A percentile compares a stretch with the other conserved stretches of the same genome.
These are phyloP conservation scores for Aleiodes sp. DNA, from an alignment of 1,140 invertebrate genomes.

Conservation along the genomic window DNA sequence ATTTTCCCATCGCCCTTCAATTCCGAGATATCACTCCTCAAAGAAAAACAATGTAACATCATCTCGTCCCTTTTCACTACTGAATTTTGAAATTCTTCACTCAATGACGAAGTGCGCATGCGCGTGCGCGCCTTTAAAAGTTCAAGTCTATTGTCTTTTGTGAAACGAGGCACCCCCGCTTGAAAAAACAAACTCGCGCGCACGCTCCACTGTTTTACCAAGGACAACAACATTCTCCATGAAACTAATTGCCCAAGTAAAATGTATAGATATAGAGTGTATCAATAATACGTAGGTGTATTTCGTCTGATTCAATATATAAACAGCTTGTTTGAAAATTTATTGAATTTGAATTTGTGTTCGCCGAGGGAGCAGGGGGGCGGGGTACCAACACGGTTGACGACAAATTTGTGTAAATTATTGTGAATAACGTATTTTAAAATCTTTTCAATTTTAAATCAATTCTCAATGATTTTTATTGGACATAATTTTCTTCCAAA, in stretches of 20 bases:
- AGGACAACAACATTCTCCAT: constrained; percentile 64
- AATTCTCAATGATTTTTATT: no score
- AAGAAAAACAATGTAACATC: no score
- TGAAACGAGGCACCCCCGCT: constrained; percentile 35
- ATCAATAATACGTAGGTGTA: constrained; percentile 26
- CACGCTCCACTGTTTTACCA: constrained; percentile 46
- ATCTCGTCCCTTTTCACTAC: no score
- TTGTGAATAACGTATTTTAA: no score
- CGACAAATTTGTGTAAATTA: no score
- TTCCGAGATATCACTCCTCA: no score
- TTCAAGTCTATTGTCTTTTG: constrained; percentile 42
- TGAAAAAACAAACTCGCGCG: constrained; percentile 48
- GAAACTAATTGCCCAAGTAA: constrained; percentile 64
- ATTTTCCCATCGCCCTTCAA: no score
- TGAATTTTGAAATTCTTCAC: no score
- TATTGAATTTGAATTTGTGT: neutral
- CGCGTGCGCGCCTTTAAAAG: constrained; percentile 22
- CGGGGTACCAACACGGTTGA: neutral
- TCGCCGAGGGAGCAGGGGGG: no score
- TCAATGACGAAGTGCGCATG: no score
- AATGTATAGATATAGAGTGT: constrained; percentile 49
- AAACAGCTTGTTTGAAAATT: constrained; percentile 21
- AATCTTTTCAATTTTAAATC: no score
- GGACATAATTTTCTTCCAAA: no score
- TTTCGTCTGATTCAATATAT: constrained; percentile 6